Conservation (phyloP, 2,888 invertebrate species). For the Lutraria lutraria region DNA sequence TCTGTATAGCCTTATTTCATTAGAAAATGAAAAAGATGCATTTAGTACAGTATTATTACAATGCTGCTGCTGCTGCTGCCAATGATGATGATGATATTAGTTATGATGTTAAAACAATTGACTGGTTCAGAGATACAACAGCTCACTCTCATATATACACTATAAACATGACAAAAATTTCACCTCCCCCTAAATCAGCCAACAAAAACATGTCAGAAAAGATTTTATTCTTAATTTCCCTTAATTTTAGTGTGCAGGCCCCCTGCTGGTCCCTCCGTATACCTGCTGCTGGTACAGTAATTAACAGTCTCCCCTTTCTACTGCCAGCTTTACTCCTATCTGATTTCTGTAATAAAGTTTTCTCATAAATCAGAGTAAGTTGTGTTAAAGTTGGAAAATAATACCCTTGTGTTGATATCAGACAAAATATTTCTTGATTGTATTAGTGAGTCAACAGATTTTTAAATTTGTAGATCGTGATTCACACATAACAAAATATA, state of each 20-base stretch:
- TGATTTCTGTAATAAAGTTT: slow-evolving; percentile 55
- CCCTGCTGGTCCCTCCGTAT: slow-evolving; percentile 35
- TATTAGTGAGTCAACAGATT: slow-evolving; percentile 16
- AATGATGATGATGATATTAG: neutral
- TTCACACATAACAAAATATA: neutral
- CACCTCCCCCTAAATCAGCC: neutral
- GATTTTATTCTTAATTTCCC: slow-evolving; percentile 31
- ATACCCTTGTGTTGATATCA: slow-evolving; percentile 43
- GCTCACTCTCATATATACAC: neutral
- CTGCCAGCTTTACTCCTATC: slow-evolving; percentile 49
- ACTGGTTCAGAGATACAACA: neutral
- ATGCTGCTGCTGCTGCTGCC: neutral
- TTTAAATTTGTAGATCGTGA: slow-evolving; percentile 12
- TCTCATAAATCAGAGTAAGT: slow-evolving; percentile 56
- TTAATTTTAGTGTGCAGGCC: slow-evolving; percentile 36
- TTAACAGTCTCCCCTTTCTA: slow-evolving; percentile 67
- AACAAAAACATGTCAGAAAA: slow-evolving; percentile 37
- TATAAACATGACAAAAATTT: slow-evolving; percentile 3
- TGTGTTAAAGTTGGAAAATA: slow-evolving; percentile 35
- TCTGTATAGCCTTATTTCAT: too few species aligned
- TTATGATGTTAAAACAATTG: neutral
- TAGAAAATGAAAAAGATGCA: too few species aligned
- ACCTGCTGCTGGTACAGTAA: slow-evolving; percentile 64
- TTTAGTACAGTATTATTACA: too few species aligned
- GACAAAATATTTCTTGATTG: neutral